Evolutionary conservation across 2,888 invertebrate species (phyloP).

Genomic region (Meta bourneti): DNA sequence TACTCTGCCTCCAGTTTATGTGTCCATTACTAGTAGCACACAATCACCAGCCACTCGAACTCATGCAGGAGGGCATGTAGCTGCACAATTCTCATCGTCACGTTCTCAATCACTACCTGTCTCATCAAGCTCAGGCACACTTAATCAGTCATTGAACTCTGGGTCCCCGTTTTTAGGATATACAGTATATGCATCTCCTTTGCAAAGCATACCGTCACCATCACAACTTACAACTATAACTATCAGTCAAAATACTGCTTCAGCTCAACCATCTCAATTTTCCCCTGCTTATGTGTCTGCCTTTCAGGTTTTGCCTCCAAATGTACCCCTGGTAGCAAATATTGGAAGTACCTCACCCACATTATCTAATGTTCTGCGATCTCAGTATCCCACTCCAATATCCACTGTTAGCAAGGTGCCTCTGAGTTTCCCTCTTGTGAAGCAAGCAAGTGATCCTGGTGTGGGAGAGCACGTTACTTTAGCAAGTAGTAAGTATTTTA

Average conservation of each 20-base stretch:
- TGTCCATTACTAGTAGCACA: conserved; percentile 72
- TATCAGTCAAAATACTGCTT: conserved; percentile 62
- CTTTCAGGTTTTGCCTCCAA: conserved; percentile 75
- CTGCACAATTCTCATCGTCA: conserved; percentile 72
- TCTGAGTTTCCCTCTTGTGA: conserved; percentile 73
- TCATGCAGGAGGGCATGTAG: conserved; percentile 71
- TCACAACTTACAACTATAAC: conserved; percentile 60
- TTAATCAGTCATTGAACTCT: conserved; percentile 56
- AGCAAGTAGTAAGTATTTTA: conserved; percentile 47
- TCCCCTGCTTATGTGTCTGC: conserved; percentile 72
- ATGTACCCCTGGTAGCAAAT: conserved; percentile 73
- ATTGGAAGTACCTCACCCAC: conserved; percentile 68
- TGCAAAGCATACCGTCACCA: conserved; percentile 59
- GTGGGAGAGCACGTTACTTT: conserved; percentile 68
- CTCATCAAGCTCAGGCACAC: conserved; percentile 54
- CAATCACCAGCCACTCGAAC: conserved; percentile 72
- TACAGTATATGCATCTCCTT: conserved; percentile 68
- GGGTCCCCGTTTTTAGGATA: conserved; percentile 70
- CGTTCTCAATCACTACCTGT: conserved; percentile 74
- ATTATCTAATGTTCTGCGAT: conserved; percentile 55
- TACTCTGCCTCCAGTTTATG: conserved; percentile 74
- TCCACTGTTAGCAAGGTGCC: conserved; percentile 72
- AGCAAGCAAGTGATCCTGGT: conserved; percentile 75
- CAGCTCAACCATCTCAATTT: conserved; percentile 70
- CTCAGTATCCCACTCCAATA: conserved; percentile 69